Percentiles rank a stretch among this genome's conserved stretches.
These are phyloP conservation scores for Bos javanicus DNA, from an alignment of 2,113 vertebrate genomes.

Conservation along the genomic window DNA sequence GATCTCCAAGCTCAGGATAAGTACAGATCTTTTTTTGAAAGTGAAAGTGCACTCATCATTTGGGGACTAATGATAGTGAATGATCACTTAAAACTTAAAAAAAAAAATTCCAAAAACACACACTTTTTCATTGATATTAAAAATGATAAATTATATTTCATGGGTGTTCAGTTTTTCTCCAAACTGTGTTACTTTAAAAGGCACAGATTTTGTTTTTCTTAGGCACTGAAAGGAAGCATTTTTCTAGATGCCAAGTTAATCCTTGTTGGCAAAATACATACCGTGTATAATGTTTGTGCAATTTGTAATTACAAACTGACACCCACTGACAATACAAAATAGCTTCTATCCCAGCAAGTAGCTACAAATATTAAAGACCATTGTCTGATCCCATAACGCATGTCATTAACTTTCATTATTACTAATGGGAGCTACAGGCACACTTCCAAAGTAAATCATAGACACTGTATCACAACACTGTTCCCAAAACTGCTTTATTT, in stretches of 20 bases:
- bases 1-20: neutral
- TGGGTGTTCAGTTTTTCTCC: neutral
- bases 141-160: constrained; percentile 42
- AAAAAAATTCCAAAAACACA: neutral
- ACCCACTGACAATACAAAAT: constrained; percentile 22
- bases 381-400: constrained; percentile 53
- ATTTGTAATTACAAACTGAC: constrained; percentile 67
- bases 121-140: neutral
- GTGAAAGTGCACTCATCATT: neutral
- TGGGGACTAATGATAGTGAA: constrained; percentile 18
- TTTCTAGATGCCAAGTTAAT: constrained; percentile 59
- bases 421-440: constrained; percentile 63
- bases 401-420: constrained; percentile 73
- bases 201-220: constrained; percentile 55
- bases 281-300: constrained; percentile 46
- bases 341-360: constrained; percentile 51
- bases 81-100: neutral
- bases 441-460: constrained; percentile 66
- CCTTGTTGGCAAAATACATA: constrained; percentile 72
- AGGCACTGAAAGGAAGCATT: constrained; percentile 37
- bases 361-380: constrained; percentile 49
- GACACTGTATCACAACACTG: constrained; percentile 26
- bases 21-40: neutral
- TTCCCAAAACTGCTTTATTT: constrained; percentile 39
- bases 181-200: constrained; percentile 63